These are phyloP conservation scores for Cercopithecus neglectus DNA, from an alignment of 2,797 vertebrate genomes.

Conservation along the genomic window DNA sequence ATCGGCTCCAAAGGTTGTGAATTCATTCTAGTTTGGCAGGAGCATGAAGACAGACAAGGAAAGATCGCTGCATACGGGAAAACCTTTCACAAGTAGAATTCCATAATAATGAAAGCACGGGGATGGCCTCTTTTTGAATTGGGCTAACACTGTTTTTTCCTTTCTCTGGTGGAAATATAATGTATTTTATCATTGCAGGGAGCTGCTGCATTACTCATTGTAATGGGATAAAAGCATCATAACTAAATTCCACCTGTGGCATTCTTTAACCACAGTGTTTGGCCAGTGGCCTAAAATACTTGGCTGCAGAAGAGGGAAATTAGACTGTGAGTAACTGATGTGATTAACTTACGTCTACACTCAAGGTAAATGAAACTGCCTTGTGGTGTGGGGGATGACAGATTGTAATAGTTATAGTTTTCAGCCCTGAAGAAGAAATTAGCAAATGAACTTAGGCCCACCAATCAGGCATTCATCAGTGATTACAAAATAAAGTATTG, in stretches of 20 bases:
- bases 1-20: neutral
- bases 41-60: neutral
- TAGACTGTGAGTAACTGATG: slow-evolving; percentile 40
- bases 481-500: slow-evolving; percentile 45
- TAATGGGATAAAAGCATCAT: slow-evolving; percentile 19
- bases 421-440: slow-evolving; percentile 25
- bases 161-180: slow-evolving; percentile 42
- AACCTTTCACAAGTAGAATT: neutral
- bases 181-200: neutral
- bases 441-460: neutral
- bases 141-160: neutral
- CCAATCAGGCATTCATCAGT: neutral
- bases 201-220: neutral
- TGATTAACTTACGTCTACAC: slow-evolving; percentile 49
- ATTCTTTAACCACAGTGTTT: slow-evolving; percentile 49
- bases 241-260: slow-evolving; percentile 29
- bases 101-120: neutral
- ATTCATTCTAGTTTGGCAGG: neutral
- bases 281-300: slow-evolving; percentile 63
- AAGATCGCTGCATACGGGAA: neutral
- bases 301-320: slow-evolving; percentile 54
- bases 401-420: slow-evolving; percentile 19
- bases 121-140: neutral
- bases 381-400: neutral
- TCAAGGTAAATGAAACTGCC: slow-evolving; percentile 33